phyloP scores from a whole-genome alignment of 1,140 invertebrate genomes.

The Drosophila tani region DNA sequence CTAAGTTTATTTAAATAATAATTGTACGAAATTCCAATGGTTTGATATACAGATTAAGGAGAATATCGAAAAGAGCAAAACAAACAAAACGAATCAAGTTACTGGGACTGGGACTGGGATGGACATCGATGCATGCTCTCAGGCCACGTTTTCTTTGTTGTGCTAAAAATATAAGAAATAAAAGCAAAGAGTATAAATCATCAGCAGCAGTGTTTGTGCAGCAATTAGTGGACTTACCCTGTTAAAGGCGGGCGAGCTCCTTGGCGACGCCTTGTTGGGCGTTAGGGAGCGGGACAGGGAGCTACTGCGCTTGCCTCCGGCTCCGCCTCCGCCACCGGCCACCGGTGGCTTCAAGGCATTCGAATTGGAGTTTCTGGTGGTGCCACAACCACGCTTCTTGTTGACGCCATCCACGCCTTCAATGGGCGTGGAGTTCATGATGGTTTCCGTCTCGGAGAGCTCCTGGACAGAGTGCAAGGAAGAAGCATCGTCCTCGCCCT shows the following conservation, averaged over 20 bases:
- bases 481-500: no score
- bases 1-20: slow-evolving; percentile 54
- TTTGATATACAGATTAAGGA: slow-evolving; percentile 37
- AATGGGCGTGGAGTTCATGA: slow-evolving; percentile 82
- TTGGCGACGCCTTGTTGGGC: slow-evolving; percentile 58
- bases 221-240: slow-evolving; percentile 47
- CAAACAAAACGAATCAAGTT: slow-evolving; percentile 38
- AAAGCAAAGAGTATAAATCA: slow-evolving; percentile 1
- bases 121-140: slow-evolving; percentile 19
- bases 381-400: slow-evolving; percentile 29
- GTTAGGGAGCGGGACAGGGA: slow-evolving; percentile 62
- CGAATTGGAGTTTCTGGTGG: slow-evolving; percentile 41
- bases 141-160: slow-evolving; percentile 77
- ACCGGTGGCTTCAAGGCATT: slow-evolving; percentile 47
- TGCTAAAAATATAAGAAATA: slow-evolving; percentile 47
- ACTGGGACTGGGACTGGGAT: slow-evolving; percentile 41
- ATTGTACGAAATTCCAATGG: slow-evolving; percentile 48
- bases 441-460: slow-evolving; percentile 62
- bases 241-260: slow-evolving; percentile 55
- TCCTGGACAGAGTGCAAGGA: no score
- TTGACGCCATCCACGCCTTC: slow-evolving; percentile 42
- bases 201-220: slow-evolving; percentile 21
- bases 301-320: slow-evolving; percentile 33
- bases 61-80: slow-evolving; percentile 31
- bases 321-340: slow-evolving; percentile 6